A percentile compares a stretch with the other conserved stretches of the same genome.
Evolutionary conservation across 2,888 invertebrate species (phyloP).

Genomic region (Mythimna pallens): DNA sequence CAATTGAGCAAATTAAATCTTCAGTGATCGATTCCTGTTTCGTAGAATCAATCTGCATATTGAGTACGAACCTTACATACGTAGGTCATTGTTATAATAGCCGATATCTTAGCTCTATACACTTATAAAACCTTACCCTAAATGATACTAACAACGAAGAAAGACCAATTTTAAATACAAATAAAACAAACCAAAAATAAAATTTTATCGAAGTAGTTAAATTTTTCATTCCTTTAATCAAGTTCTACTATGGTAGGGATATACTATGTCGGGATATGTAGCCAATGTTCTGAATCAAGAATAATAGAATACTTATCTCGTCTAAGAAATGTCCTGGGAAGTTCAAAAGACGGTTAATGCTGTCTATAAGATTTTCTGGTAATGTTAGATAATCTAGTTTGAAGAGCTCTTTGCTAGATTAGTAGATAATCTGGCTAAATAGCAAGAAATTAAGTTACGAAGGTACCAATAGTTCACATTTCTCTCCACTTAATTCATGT

Average conservation of each 20-base stretch:
- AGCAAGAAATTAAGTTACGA: not conserved
- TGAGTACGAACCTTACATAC: not conserved
- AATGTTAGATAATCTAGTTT: not conserved
- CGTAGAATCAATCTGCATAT: not conserved
- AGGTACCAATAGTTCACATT: not conserved
- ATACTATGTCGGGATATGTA: not conserved
- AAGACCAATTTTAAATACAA: conserved; percentile 1
- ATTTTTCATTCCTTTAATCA: not conserved
- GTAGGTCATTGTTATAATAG: not conserved
- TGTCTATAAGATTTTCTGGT: not conserved
- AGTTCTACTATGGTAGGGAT: not conserved
- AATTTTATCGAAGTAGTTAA: not conserved
- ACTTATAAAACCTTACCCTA: not conserved
- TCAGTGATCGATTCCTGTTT: not conserved
- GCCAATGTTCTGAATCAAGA: not conserved
- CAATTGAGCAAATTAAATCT: conserved; percentile 6
- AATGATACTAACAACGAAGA: not conserved
- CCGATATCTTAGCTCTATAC: not conserved
- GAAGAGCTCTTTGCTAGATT: not conserved
- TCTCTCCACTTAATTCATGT: too few species aligned
- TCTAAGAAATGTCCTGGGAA: not conserved
- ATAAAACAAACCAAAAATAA: conserved; percentile 7
- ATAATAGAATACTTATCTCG: not conserved
- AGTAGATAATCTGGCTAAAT: not conserved
- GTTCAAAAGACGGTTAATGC: not conserved